These are phyloP conservation scores for Andricus quercusramuli DNA, from an alignment of 2,888 invertebrate genomes.

Conservation along the genomic window DNA sequence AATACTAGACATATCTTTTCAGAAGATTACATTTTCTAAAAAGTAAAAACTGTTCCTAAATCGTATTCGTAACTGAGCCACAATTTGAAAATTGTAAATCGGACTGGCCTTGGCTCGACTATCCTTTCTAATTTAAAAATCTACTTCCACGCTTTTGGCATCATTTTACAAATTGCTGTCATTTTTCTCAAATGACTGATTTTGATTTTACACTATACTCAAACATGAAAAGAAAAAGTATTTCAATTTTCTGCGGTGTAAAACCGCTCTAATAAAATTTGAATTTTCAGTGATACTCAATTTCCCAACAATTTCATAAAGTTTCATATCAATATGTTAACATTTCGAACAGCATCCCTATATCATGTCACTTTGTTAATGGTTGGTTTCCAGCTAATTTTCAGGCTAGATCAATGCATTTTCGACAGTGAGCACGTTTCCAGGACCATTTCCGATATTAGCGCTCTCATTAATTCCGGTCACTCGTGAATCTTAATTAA, in stretches of 20 bases:
- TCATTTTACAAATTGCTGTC: neutral
- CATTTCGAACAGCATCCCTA: slow-evolving; percentile 18
- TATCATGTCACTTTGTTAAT: slow-evolving; percentile 32
- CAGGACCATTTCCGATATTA: slow-evolving; percentile 32
- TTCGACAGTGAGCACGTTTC: slow-evolving; percentile 1
- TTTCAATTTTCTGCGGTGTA: neutral
- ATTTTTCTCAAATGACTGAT: neutral
- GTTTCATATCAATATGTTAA: neutral
- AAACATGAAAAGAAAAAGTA: slow-evolving; percentile 8
- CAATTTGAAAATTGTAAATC: neutral
- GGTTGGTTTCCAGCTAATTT: slow-evolving; percentile 27
- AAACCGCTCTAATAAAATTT: neutral
- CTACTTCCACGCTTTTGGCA: neutral
- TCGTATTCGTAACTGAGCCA: neutral
- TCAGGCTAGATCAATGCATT: slow-evolving; percentile 35
- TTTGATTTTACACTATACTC: slow-evolving; percentile 1
- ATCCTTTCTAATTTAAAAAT: neutral
- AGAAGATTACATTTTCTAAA: neutral
- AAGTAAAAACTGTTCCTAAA: neutral
- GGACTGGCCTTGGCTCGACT: neutral
- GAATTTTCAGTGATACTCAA: slow-evolving; percentile 8
- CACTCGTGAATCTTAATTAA: slow-evolving; percentile 40
- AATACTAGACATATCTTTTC: too few species aligned
- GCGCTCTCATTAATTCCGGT: slow-evolving; percentile 38
- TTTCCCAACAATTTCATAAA: neutral